Conservation (phyloP, 2,888 invertebrate species). For the Subacronicta megacephala region DNA sequence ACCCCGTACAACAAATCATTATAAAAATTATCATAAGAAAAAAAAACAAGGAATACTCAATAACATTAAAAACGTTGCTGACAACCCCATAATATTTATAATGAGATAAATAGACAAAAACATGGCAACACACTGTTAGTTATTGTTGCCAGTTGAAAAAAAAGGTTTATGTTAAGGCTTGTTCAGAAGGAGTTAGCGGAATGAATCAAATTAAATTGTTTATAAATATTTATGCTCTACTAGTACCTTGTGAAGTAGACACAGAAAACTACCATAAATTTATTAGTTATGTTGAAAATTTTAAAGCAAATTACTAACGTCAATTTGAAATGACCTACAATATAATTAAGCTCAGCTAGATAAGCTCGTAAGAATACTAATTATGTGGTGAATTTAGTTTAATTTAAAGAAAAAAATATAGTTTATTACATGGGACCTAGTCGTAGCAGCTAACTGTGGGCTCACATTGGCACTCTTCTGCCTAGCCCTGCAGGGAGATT, state of each 20-base stretch:
- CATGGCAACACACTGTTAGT: conserved; percentile 65
- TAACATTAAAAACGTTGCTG: conserved; percentile 62
- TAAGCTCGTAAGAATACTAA: too few species aligned
- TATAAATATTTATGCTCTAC: conserved; percentile 50
- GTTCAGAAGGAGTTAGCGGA: conserved; percentile 55
- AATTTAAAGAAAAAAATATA: too few species aligned
- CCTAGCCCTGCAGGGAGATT: too few species aligned
- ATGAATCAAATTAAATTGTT: conserved; percentile 40
- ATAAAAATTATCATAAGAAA: conserved; percentile 54
- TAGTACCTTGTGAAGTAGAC: conserved; percentile 20
- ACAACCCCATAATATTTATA: conserved; percentile 62
- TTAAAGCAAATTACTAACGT: too few species aligned
- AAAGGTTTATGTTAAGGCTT: conserved; percentile 52
- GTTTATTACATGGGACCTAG: too few species aligned
- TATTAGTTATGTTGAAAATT: too few species aligned
- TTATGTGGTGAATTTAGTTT: too few species aligned
- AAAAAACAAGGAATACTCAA: conserved; percentile 44
- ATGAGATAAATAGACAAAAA: conserved; percentile 64
- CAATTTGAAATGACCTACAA: too few species aligned
- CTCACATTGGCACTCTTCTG: too few species aligned
- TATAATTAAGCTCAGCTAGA: too few species aligned
- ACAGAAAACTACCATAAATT: conserved; percentile 30
- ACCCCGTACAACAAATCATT: conserved; percentile 52
- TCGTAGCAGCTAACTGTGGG: too few species aligned
- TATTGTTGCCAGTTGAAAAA: conserved; percentile 60